Conservation (phyloP, 2,113 vertebrate species). For the Melanerpes aurifrons region DNA sequence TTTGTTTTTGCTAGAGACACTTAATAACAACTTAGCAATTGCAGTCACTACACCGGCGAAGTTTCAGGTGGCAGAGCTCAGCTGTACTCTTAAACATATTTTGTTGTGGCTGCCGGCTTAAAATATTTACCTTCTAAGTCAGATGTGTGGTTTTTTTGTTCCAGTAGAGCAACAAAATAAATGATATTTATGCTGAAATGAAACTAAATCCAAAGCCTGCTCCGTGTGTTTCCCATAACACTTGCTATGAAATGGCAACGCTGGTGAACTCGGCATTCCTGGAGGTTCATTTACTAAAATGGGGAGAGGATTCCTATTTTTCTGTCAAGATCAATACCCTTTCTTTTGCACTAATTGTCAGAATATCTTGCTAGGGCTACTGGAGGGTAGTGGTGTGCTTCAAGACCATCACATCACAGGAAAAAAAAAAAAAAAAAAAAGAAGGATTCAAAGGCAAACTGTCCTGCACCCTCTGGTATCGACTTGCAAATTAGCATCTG, state of each 20-base stretch:
- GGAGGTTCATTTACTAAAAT: conserved; percentile 89
- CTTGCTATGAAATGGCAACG: background rate
- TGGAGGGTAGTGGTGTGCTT: conserved; percentile 83
- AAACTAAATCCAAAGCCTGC: background rate
- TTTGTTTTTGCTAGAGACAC: background rate
- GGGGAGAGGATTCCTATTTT: conserved; percentile 90
- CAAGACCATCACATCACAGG: conserved; percentile 94
- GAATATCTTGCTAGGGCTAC: conserved; percentile 82
- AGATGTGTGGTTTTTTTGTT: background rate
- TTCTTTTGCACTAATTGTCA: conserved; percentile 95
- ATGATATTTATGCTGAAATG: background rate
- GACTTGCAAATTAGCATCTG: conserved; percentile 99
- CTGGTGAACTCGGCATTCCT: conserved; percentile 83
- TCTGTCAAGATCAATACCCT: conserved; percentile 87
- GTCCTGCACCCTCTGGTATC: conserved; percentile 94
- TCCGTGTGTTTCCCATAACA: conserved; percentile 20
- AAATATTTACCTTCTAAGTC: background rate
- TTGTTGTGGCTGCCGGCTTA: background rate
- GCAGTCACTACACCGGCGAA: background rate
- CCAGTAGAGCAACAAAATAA: background rate
- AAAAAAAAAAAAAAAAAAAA: conserved; percentile 69
- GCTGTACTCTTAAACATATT: background rate
- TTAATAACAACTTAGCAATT: background rate
- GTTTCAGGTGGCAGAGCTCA: background rate
- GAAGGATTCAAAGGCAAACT: conserved; percentile 88